Evolutionary conservation across 2,113 vertebrate genomes (phyloP), one percentile per base, ranked within the genome.

Genomic region (Origma solitaria): DNA sequence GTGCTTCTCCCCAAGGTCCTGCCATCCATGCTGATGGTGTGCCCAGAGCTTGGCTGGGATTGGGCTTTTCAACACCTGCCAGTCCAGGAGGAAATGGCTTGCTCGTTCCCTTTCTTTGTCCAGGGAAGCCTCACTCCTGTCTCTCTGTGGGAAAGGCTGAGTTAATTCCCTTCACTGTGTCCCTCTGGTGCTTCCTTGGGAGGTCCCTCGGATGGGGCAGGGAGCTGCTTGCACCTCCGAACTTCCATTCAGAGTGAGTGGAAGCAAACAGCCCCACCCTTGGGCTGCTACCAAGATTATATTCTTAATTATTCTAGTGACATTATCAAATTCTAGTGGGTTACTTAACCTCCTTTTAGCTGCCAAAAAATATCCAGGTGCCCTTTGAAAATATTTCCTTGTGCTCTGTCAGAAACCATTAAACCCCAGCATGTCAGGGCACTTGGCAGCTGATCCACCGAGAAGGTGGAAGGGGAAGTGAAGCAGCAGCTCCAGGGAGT

Each of bases 121-220:
- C 97, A 95, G 91, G 87, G 88, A 95, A 98, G 60, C 96, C 94
- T 75, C 72, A 42, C 37, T 98, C 96, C 82, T 96, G 96, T 19
- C 95, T 98, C 96, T 97, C 92, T 61, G 95, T 97, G 96, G 97
- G 97, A 44, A 98, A 96, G 95, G 96, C 95, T 27, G 86, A 97
- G 69, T 96, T 94, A 3, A 90, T 97, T 88, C 69, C 98, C 44
- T 92, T 96, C 76, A 65, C 95, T 20, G 40, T 13, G 20, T 97
- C 49, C 94, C 96, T 30, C 93, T 8, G 61, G 79, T 2, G 10
- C 97, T 30, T 96, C 95, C 30, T 66, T 96, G 65, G 95, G 95
- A 35, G 96, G 97, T 7, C 51, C 83, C 15, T 98, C 95, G 84
- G 95, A 86, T 85, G 27, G 88, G 87, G 16, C 44, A 76, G 33